Evolutionary conservation across 2,113 vertebrate species (phyloP).

Genomic region (Theristicus caerulescens): DNA sequence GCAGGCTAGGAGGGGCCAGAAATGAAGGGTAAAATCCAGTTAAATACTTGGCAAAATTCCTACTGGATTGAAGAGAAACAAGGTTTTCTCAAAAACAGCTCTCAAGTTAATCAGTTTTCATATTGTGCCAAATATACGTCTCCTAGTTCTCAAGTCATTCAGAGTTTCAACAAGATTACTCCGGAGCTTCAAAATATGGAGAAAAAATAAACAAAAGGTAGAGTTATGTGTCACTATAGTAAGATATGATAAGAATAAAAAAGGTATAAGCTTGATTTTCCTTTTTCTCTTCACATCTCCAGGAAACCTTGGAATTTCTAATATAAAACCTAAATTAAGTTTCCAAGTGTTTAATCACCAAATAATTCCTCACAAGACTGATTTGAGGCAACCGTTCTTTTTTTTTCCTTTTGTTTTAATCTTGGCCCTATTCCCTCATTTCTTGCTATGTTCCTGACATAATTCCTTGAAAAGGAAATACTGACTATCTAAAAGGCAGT

Average conservation of each 20-base stretch:
- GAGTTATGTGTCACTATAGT: background rate
- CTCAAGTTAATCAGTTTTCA: background rate
- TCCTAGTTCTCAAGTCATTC: background rate
- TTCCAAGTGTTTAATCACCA: background rate
- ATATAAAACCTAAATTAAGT: background rate
- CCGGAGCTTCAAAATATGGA: background rate
- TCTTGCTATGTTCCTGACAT: background rate
- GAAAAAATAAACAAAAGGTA: background rate
- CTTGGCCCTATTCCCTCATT: background rate
- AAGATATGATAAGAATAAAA: background rate
- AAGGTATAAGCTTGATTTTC: background rate
- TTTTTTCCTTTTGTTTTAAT: background rate
- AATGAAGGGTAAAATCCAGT: background rate
- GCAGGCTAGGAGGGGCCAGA: background rate
- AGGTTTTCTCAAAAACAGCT: background rate
- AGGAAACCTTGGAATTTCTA: background rate
- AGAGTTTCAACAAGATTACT: background rate
- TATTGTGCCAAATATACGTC: background rate
- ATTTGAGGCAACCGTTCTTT: background rate
- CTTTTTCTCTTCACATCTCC: background rate
- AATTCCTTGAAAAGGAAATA: background rate
- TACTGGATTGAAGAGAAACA: background rate
- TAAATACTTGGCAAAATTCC: background rate
- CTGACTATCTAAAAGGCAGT: background rate
- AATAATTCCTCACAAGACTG: background rate